phyloP scores from a whole-genome alignment of 2,113 vertebrate species.

The Calonectris borealis region DNA sequence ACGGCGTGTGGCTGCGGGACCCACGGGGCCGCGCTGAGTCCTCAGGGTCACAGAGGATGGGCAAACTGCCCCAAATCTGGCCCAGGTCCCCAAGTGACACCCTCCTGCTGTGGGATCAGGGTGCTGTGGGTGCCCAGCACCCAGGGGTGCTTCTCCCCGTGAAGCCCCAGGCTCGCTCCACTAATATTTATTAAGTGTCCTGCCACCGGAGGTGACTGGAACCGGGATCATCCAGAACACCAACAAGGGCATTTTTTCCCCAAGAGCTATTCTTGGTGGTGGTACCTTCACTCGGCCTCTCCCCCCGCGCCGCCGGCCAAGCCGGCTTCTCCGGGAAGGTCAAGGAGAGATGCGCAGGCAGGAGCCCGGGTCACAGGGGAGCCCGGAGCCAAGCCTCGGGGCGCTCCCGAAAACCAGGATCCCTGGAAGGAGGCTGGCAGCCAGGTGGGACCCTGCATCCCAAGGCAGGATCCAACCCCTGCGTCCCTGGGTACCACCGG shows the following conservation, averaged over 20 bases:
- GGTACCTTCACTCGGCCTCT: not conserved
- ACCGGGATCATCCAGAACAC: not conserved
- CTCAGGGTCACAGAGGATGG: accelerated
- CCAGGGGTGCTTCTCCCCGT: not conserved
- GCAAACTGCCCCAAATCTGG: accelerated
- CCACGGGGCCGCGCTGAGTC: not conserved
- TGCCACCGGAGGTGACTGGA: not conserved
- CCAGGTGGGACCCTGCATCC: not conserved
- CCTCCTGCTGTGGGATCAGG: not conserved
- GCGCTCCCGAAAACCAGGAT: not conserved
- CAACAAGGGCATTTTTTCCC: accelerated
- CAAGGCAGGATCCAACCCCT: accelerated
- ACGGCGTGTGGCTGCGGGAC: accelerated
- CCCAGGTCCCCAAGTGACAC: not conserved
- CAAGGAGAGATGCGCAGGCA: accelerated
- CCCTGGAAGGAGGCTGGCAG: accelerated
- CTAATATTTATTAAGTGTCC: accelerated
- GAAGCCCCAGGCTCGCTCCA: accelerated
- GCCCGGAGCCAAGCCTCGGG: not conserved
- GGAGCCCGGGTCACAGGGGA: accelerated
- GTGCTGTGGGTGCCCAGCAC: not conserved
- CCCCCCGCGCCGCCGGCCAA: accelerated
- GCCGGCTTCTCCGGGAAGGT: not conserved
- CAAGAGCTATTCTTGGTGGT: not conserved
- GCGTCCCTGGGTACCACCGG: not conserved